phyloP scores from a whole-genome alignment of 92 coral and sea anemone species.

The Bergia puertoricense region DNA sequence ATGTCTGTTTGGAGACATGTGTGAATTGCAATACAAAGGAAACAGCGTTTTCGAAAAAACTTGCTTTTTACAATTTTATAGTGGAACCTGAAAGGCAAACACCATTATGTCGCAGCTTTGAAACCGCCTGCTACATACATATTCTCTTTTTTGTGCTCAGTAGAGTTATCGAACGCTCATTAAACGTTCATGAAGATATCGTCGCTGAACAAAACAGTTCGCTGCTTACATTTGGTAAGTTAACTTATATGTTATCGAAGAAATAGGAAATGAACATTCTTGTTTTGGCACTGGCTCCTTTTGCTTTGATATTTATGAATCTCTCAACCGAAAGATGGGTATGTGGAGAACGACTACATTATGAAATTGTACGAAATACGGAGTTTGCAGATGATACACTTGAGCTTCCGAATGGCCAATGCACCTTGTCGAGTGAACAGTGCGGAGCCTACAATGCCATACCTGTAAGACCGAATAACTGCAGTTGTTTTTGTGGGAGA shows the following conservation, averaged over 20 bases:
- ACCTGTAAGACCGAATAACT: not conserved
- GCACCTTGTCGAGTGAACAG: not conserved
- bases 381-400: constrained; percentile 18
- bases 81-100: not conserved
- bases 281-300: not conserved
- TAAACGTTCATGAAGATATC: not conserved
- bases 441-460: not conserved
- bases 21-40: not conserved
- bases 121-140: not conserved
- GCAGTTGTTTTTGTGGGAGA: constrained; percentile 37
- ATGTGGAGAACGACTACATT: not conserved
- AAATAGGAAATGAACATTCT: not conserved
- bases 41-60: not conserved
- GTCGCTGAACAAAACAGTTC: not conserved
- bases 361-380: constrained; percentile 7
- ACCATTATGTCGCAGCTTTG: not conserved
- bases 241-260: not conserved
- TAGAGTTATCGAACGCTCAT: not conserved
- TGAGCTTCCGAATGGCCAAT: not conserved
- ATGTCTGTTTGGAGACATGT: not conserved
- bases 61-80: not conserved
- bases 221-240: not conserved
- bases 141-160: not conserved
- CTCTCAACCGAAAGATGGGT: not conserved
- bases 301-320: not conserved